Evolutionary conservation across 2,888 invertebrate species (phyloP).

Genomic region (Metallyticus violacea): DNA sequence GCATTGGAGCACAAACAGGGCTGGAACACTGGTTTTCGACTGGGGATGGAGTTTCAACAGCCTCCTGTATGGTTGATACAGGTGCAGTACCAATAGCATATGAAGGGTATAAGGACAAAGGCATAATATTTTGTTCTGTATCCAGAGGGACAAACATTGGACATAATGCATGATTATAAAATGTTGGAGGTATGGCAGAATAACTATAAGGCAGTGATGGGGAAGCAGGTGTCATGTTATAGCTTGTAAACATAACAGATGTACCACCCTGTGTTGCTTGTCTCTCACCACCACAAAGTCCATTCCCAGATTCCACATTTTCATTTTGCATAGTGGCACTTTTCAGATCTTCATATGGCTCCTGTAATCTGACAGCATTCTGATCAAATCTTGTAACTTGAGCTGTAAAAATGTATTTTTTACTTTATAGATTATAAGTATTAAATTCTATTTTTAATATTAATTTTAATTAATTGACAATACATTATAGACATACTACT

Average conservation of each 20-base stretch:
- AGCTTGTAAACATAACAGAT: neutral
- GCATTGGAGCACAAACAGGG: neutral
- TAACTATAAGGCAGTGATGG: neutral
- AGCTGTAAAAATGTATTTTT: neutral
- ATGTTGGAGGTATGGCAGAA: neutral
- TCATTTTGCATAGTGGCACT: neutral
- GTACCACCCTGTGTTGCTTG: neutral
- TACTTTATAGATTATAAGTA: too few species aligned
- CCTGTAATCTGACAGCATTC: neutral
- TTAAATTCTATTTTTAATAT: neutral
- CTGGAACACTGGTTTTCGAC: neutral
- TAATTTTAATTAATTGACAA: neutral
- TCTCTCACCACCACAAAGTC: neutral
- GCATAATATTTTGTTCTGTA: neutral
- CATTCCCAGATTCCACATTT: neutral
- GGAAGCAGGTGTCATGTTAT: neutral
- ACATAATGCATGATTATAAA: neutral
- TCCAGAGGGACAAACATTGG: neutral
- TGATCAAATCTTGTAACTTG: neutral
- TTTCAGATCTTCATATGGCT: neutral
- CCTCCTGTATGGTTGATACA: neutral
- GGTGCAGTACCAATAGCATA: neutral
- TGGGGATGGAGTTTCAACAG: neutral
- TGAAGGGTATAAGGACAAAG: neutral
- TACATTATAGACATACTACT: too few species aligned